Percentiles rank a stretch among this genome's conserved stretches.
These are phyloP conservation scores for Coptotermes formosanus DNA, from an alignment of 1,140 invertebrate genomes.

Conservation along the genomic window DNA sequence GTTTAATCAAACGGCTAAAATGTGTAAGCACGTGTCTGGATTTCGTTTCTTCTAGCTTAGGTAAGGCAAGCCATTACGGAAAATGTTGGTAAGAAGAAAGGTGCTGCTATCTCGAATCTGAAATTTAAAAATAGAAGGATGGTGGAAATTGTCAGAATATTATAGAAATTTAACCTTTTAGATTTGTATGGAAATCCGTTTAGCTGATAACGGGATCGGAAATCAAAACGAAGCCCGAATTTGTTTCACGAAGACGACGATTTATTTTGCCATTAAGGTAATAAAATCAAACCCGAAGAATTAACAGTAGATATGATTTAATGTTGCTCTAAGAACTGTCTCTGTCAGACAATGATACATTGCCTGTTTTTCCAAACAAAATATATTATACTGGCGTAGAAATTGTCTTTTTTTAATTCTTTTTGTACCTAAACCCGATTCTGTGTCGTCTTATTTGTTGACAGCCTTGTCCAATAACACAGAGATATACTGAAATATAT, in stretches of 20 bases:
- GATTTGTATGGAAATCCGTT: neutral
- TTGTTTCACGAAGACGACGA: neutral
- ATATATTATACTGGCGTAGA: too few species aligned
- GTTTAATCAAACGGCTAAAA: neutral
- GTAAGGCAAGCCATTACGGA: neutral
- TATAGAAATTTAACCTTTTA: neutral
- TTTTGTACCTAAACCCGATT: too few species aligned
- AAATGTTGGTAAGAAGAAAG: neutral
- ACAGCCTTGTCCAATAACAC: too few species aligned
- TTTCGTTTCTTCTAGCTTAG: neutral
- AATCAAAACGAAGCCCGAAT: neutral
- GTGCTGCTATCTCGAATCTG: neutral
- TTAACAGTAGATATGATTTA: too few species aligned
- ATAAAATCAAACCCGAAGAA: too few species aligned
- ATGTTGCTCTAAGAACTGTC: too few species aligned
- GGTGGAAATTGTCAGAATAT: neutral
- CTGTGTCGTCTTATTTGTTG: too few species aligned
- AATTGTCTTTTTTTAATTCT: too few species aligned
- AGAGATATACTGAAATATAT: too few species aligned
- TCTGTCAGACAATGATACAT: too few species aligned
- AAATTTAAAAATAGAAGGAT: neutral
- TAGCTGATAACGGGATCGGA: neutral
- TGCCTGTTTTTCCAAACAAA: too few species aligned
- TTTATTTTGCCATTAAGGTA: neutral
- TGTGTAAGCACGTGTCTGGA: neutral